Conservation (phyloP, 2,888 invertebrate species). For the Megalurothrips usitatus region DNA sequence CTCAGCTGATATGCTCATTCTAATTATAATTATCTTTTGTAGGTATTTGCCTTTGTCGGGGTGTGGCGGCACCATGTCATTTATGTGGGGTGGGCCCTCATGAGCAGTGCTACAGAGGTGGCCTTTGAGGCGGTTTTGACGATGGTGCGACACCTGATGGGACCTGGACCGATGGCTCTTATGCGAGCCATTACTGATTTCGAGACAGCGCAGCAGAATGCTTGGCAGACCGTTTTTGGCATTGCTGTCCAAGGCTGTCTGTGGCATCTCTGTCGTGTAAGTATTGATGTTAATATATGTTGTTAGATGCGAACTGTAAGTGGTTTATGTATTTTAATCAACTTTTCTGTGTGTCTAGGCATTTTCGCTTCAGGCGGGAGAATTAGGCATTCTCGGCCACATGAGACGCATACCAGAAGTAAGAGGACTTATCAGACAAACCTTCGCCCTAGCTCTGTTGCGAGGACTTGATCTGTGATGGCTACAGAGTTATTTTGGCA, state of each 20-base stretch:
- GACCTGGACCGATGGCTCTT: neutral
- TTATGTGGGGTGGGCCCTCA: neutral
- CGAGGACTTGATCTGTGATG: neutral
- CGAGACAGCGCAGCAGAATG: too few species aligned
- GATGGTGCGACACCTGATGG: neutral
- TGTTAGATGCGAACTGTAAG: neutral
- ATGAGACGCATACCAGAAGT: neutral
- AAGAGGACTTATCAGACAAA: neutral
- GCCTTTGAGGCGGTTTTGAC: neutral
- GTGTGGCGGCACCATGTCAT: neutral
- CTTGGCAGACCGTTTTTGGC: neutral
- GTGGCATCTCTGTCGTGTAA: neutral
- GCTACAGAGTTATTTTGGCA: neutral
- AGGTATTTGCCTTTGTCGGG: neutral
- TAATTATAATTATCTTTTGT: too few species aligned
- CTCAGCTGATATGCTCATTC: too few species aligned
- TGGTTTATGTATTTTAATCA: neutral
- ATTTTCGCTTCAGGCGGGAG: neutral
- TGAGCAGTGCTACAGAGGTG: neutral
- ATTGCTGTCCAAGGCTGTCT: neutral
- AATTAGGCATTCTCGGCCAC: neutral
- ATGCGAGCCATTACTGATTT: neutral
- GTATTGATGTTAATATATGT: neutral
- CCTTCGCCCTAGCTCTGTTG: neutral
- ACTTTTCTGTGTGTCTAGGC: neutral